Conservation (phyloP, 2,888 invertebrate genomes). For the Hecatera dysodea region DNA sequence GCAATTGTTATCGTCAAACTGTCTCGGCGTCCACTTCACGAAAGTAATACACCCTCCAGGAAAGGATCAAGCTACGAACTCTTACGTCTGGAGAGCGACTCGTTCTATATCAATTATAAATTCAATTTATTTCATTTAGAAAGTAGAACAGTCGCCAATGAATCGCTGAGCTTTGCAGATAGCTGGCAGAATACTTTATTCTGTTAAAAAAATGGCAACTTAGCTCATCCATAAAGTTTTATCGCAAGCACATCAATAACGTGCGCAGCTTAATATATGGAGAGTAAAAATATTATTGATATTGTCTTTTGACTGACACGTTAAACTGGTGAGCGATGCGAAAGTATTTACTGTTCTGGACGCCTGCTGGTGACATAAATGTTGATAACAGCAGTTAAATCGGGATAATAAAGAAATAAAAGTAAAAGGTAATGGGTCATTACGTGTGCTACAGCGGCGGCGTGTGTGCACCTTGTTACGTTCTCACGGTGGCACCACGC, state of each 20-base stretch:
- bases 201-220: conserved; percentile 22
- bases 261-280: conserved; percentile 69
- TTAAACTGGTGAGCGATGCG: conserved; percentile 74
- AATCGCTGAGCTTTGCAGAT: conserved; percentile 27
- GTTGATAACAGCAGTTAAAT: conserved; percentile 80
- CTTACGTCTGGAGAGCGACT: conserved; percentile 30
- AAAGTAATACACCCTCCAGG: conserved; percentile 44
- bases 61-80: conserved; percentile 34
- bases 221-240: conserved; percentile 37
- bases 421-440: conserved; percentile 82
- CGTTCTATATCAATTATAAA: conserved; percentile 47
- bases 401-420: conserved; percentile 79
- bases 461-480: conserved; percentile 79
- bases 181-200: conserved; percentile 12
- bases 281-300: conserved; percentile 75
- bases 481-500: conserved; percentile 78
- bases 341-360: conserved; percentile 73
- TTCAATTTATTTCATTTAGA: conserved; percentile 40
- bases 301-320: conserved; percentile 76
- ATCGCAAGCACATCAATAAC: conserved; percentile 61
- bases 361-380: conserved; percentile 79
- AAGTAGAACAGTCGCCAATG: conserved; percentile 16
- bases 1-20: conserved; percentile 80
- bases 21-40: conserved; percentile 71
- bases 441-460: conserved; percentile 75